phyloP scores from a whole-genome alignment of 1,140 invertebrate genomes.

The Gryllus bimaculatus region DNA sequence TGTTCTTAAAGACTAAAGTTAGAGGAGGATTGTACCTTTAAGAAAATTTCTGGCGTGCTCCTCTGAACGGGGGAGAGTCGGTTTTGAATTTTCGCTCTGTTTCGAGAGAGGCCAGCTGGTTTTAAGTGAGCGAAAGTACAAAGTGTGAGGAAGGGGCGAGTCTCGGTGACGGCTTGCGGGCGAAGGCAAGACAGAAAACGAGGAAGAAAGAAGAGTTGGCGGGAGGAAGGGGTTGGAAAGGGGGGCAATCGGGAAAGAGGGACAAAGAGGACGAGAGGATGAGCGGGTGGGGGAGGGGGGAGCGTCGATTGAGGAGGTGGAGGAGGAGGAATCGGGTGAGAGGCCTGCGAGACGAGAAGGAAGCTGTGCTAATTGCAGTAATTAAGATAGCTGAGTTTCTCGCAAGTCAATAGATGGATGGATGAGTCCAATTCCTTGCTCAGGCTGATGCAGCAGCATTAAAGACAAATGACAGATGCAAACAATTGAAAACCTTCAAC shows the following conservation, averaged over 20 bases:
- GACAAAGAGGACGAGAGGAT: not conserved
- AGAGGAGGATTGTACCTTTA: not conserved
- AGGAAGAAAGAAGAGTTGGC: not conserved
- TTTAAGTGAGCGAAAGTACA: not conserved
- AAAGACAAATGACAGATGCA: constrained; percentile 4
- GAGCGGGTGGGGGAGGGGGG: not conserved
- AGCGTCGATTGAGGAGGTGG: not conserved
- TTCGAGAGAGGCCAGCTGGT: not conserved
- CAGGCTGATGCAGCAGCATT: not conserved
- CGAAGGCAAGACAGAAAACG: not conserved
- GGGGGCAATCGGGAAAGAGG: not conserved
- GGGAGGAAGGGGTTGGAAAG: not conserved
- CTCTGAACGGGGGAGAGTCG: not conserved
- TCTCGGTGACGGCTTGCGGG: not conserved
- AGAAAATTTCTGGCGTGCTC: not conserved
- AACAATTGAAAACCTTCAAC: constrained; percentile 5
- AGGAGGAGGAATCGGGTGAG: not conserved
- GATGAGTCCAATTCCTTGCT: not conserved
- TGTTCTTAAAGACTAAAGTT: no score
- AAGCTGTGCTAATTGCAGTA: constrained; percentile 1
- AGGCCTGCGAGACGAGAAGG: not conserved
- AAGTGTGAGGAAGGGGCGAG: not conserved
- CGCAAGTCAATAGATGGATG: constrained; percentile 3
- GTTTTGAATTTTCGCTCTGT: not conserved
- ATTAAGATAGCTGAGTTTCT: constrained; percentile 5